Conservation (phyloP, 2,113 vertebrate species). For the Aldabrachelys gigantea region DNA sequence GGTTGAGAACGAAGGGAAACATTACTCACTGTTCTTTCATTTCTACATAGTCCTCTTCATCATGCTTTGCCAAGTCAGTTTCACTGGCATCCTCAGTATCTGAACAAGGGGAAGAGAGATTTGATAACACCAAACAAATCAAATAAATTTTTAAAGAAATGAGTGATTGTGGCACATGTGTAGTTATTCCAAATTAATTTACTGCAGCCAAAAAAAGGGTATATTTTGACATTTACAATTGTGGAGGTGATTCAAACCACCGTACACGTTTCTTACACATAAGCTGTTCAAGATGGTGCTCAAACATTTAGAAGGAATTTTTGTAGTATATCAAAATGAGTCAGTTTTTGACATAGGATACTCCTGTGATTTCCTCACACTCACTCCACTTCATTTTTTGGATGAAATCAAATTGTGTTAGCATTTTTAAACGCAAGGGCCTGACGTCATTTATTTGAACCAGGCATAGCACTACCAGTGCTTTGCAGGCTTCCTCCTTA, state of each 20-base stretch:
- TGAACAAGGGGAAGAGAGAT: conserved; percentile 42
- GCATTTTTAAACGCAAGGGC: fast-evolving
- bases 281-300: not conserved
- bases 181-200: not conserved
- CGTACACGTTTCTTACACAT: not conserved
- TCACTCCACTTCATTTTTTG: not conserved
- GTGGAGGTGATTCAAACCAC: not conserved
- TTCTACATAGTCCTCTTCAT: conserved; percentile 96
- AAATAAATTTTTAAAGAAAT: not conserved
- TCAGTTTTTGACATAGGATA: not conserved
- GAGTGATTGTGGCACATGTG: not conserved
- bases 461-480: not conserved
- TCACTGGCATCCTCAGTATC: conserved; percentile 99
- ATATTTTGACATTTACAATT: not conserved
- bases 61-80: conserved; percentile 96
- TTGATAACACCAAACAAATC: not conserved
- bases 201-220: not conserved
- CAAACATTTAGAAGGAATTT: not conserved
- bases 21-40: conserved; percentile 97
- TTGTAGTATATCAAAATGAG: not conserved
- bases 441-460: not conserved
- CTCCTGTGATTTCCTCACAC: not conserved
- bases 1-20: not conserved
- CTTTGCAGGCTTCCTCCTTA: not conserved
- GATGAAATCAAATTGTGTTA: not conserved